Conservation (phyloP, 2,797 vertebrate genomes). For the Geotrypetes seraphini region DNA sequence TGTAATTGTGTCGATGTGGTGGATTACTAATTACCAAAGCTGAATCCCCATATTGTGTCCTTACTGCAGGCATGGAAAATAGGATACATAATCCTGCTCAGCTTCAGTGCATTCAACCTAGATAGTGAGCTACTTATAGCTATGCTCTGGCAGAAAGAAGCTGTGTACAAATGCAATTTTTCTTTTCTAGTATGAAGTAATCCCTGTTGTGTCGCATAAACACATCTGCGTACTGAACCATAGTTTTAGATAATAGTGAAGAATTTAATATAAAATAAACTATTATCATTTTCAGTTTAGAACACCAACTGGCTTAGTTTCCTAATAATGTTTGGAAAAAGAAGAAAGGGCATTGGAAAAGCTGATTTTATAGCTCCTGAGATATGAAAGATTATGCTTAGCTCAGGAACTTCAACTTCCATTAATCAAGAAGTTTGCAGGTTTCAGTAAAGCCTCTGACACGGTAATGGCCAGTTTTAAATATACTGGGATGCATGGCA, state of each 20-base stretch:
- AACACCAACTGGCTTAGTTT: too few relatives aligned
- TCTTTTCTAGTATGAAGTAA: constrained; percentile 36
- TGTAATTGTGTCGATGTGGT: constrained; percentile 85
- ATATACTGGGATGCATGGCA: too few relatives aligned
- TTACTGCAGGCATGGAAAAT: constrained; percentile 68
- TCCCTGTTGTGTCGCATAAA: constrained; percentile 23
- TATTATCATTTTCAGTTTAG: too few relatives aligned
- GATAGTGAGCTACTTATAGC: constrained; percentile 51
- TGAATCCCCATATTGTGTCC: constrained; percentile 83
- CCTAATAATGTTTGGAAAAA: too few relatives aligned
- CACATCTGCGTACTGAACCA: constrained; percentile 25
- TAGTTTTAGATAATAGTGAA: not conserved
- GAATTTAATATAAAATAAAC: too few relatives aligned
- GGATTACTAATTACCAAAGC: constrained; percentile 77
- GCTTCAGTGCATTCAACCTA: constrained; percentile 53
- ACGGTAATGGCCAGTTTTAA: too few relatives aligned
- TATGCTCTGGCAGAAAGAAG: constrained; percentile 32
- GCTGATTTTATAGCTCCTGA: too few relatives aligned
- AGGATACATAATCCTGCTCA: constrained; percentile 46
- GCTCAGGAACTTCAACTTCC: too few relatives aligned
- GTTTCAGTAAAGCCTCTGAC: too few relatives aligned
- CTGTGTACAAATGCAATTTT: constrained; percentile 42
- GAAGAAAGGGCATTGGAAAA: too few relatives aligned
- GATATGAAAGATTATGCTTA: too few relatives aligned
- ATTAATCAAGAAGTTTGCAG: too few relatives aligned